phyloP scores from a whole-genome alignment of 2,888 invertebrate genomes.

The Calameuta filiformis region DNA sequence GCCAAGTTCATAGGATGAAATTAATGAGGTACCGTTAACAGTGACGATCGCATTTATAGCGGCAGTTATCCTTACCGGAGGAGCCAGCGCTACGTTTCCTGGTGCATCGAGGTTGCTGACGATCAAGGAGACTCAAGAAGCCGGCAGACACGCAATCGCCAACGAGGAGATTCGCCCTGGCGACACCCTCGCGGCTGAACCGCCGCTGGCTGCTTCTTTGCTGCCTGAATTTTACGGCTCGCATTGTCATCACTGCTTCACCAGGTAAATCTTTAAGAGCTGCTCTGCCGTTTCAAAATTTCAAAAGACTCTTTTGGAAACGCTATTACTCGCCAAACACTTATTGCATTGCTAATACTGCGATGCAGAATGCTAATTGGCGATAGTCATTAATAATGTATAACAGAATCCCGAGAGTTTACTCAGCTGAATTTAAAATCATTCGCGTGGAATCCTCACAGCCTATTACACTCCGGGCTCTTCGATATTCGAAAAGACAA shows the following conservation, averaged over 20 bases:
- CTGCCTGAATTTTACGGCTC: constrained; percentile 80
- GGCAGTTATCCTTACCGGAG: constrained; percentile 59
- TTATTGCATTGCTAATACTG: not conserved
- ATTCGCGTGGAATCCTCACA: not conserved
- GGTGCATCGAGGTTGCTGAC: constrained; percentile 72
- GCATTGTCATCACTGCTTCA: constrained; percentile 85
- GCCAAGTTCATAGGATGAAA: not conserved
- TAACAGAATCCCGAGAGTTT: not conserved
- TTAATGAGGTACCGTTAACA: not conserved
- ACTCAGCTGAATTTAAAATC: not conserved
- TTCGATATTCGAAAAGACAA: too few relatives aligned
- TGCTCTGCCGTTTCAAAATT: not conserved
- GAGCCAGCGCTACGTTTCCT: constrained; percentile 69
- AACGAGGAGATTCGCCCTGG: constrained; percentile 74
- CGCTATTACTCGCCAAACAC: not conserved
- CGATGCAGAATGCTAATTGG: not conserved
- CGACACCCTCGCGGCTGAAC: constrained; percentile 78
- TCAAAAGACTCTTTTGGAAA: not conserved
- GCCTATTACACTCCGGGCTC: too few relatives aligned
- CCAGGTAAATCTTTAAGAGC: constrained; percentile 68
- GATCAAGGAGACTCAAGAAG: constrained; percentile 71
- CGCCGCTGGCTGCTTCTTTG: constrained; percentile 80
- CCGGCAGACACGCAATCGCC: constrained; percentile 80
- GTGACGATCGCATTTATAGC: not conserved
- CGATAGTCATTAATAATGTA: not conserved